Percentiles rank a stretch among this genome's conserved stretches.
Evolutionary conservation across 2,888 invertebrate genomes (phyloP).

Genomic region (Tenthredo mesomela): DNA sequence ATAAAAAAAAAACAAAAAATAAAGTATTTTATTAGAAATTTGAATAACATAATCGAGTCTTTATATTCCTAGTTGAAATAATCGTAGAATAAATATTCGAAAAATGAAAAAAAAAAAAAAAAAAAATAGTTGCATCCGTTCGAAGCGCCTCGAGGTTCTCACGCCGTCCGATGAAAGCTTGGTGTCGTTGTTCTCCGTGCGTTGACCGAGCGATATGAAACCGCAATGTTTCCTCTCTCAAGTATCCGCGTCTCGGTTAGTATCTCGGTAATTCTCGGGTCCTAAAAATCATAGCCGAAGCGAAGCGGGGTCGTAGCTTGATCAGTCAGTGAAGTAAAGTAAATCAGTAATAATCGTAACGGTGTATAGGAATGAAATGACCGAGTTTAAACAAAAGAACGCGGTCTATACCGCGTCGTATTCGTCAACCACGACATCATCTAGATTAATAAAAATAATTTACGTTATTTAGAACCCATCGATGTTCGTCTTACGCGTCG

Average conservation of each 20-base stretch:
- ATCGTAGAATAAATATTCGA: neutral
- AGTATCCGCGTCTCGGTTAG: neutral
- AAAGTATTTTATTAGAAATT: too few relatives aligned
- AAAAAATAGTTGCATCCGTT: neutral
- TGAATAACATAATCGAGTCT: too few relatives aligned
- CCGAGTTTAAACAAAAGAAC: neutral
- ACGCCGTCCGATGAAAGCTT: neutral
- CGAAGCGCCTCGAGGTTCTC: neutral
- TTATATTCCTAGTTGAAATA: too few relatives aligned
- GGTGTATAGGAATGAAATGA: neutral
- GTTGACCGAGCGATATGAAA: neutral
- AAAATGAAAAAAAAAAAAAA: neutral
- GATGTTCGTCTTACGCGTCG: neutral
- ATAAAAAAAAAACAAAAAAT: too few relatives aligned
- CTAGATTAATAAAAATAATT: neutral
- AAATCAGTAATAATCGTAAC: neutral
- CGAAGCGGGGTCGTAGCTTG: neutral
- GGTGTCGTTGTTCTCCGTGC: neutral
- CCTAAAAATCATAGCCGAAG: constrained; percentile 6
- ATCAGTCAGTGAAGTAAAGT: neutral
- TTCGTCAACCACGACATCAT: neutral
- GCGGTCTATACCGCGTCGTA: neutral
- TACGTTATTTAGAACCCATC: neutral
- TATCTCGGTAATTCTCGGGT: neutral
- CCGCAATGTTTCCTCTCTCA: neutral